phyloP scores from a whole-genome alignment of 2,113 vertebrate genomes.

The Xiphias gladius region DNA sequence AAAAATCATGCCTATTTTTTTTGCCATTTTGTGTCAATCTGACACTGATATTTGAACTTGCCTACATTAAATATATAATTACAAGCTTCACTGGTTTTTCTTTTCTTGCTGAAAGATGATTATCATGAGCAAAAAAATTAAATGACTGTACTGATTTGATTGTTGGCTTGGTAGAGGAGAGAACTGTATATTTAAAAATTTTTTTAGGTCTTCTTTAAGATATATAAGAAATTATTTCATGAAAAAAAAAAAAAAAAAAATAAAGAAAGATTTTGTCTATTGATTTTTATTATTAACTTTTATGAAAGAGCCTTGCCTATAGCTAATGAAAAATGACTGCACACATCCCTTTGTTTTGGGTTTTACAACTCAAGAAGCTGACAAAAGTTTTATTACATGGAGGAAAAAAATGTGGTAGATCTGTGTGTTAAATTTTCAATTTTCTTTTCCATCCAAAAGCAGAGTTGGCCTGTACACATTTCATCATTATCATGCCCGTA shows the following conservation, averaged over 20 bases:
- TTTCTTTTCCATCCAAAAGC: conserved; percentile 29
- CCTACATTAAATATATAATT: neutral
- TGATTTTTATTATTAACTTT: neutral
- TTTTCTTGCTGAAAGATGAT: neutral
- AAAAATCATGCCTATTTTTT: too few species aligned
- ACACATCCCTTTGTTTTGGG: neutral
- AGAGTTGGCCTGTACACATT: conserved; percentile 13
- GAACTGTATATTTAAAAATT: neutral
- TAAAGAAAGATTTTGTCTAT: neutral
- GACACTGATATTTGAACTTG: too few species aligned
- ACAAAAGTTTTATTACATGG: conserved; percentile 56
- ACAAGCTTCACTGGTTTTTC: neutral
- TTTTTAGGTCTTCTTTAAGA: neutral
- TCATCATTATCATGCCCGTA: conserved; percentile 6
- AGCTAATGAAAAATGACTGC: conserved; percentile 32
- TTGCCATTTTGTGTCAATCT: too few species aligned
- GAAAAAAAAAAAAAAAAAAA: neutral
- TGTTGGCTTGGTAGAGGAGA: neutral
- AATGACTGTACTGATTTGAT: neutral
- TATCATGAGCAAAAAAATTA: neutral
- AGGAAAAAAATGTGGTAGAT: conserved; percentile 29
- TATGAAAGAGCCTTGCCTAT: neutral
- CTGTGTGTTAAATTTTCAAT: neutral
- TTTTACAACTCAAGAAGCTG: conserved; percentile 52
- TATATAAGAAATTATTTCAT: neutral